A percentile compares a stretch with the other conserved stretches of the same genome.
Evolutionary conservation across 2,113 vertebrate species (phyloP).

Genomic region (Bos indicus): DNA sequence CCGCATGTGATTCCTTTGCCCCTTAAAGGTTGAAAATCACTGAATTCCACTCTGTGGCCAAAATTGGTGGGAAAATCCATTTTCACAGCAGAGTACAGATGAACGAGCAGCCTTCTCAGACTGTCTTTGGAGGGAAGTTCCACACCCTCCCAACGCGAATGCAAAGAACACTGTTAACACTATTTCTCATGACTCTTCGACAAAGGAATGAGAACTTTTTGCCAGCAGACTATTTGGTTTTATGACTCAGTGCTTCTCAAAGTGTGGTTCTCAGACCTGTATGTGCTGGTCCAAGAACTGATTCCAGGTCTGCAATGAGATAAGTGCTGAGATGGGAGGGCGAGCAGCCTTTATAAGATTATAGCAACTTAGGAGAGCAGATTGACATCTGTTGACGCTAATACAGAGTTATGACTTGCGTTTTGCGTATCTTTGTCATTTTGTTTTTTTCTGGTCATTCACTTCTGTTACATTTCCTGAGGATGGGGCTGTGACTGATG

Average conservation of each 20-base stretch:
- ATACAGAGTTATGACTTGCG: neutral
- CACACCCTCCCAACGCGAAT: neutral
- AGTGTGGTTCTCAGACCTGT: neutral
- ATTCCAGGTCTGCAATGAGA: neutral
- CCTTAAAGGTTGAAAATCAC: neutral
- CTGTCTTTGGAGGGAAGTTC: neutral
- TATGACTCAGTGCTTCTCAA: neutral
- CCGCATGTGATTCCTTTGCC: neutral
- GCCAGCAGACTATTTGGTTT: neutral
- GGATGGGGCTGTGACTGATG: neutral
- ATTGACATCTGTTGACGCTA: neutral
- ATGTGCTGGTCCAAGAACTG: neutral
- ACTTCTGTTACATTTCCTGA: neutral
- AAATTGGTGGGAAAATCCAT: neutral
- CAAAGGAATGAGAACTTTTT: neutral
- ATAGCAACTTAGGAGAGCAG: neutral
- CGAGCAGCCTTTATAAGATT: neutral
- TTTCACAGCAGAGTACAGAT: neutral
- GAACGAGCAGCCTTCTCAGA: neutral
- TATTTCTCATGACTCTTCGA: neutral
- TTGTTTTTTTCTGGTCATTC: neutral
- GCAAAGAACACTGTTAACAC: neutral
- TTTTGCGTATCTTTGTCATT: neutral
- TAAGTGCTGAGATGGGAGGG: neutral
- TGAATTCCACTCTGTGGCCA: neutral